Percentiles rank a stretch among this genome's conserved stretches.
phyloP scores from a whole-genome alignment of 2,113 vertebrate genomes.

The Peromyscus polionotus region DNA sequence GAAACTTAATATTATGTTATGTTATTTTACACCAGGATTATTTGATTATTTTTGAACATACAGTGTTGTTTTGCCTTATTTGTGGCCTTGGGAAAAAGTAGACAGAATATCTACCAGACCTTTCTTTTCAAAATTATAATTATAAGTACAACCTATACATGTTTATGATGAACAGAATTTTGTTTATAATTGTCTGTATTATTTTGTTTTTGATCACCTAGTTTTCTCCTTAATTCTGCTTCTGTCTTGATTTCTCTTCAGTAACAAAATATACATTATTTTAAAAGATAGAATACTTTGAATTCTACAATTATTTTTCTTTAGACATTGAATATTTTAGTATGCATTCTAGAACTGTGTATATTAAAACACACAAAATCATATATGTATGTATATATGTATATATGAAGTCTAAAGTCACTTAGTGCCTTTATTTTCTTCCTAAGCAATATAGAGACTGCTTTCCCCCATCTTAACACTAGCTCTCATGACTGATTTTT shows the following conservation, averaged over 20 bases:
- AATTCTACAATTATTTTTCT: not conserved
- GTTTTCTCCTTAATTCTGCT: not conserved
- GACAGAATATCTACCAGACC: not conserved
- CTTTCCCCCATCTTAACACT: not conserved
- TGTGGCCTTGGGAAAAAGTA: not conserved
- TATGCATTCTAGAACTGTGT: not conserved
- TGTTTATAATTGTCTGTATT: not conserved
- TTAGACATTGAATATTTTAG: not conserved
- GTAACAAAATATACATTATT: not conserved
- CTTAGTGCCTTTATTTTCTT: not conserved
- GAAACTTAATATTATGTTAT: constrained; percentile 44
- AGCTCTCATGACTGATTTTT: not conserved
- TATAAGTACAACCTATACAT: not conserved
- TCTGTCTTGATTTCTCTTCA: not conserved
- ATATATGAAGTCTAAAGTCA: not conserved
- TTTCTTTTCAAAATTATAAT: not conserved
- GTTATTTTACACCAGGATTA: not conserved
- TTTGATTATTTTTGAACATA: not conserved
- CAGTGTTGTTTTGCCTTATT: not conserved
- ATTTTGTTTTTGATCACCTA: not conserved
- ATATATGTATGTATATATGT: not conserved
- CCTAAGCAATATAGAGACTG: not conserved
- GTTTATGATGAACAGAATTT: not conserved
- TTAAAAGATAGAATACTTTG: not conserved
- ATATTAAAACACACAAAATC: not conserved